Evolutionary conservation across 1,140 invertebrate species (phyloP), one percentile per base, ranked within the genome.

Genomic region (Zaprionus tsacasi): DNA sequence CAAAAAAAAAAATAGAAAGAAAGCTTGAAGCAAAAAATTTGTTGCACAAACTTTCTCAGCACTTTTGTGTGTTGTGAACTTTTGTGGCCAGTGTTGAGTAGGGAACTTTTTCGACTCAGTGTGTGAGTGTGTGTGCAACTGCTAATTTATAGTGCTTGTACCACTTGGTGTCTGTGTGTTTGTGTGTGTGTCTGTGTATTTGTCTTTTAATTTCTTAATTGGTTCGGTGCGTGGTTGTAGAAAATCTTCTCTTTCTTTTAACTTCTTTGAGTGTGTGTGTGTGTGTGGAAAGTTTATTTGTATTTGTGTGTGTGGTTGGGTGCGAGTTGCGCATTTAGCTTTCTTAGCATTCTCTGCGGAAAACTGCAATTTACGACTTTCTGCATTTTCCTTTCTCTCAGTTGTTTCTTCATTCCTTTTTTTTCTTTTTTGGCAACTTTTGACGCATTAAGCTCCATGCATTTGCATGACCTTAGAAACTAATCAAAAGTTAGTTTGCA

Each of bases 131-230:
- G 64, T 80, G 60, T 71, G 76, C 61, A 52, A 45, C 73, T 81
- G 67, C 74, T 83, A 88, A 88, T 82, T 87, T 79, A 80, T 64
- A 76, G 73, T 80, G 57, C 30, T 55, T 61, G 40, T 66, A 57
- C 66, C 38, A 58, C 40, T 66, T 65, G 60, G 11, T 65, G n/a
- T 71, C 17, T 57, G 38, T 70, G 17, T 63, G 27, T n/a, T n/a
- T 57, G 56, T 17, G 50, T 12, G 45, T 54, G 70, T 86, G 76
- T 76, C 68, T 66, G 68, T 83, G 81, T 89, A 89, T 89, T 81
- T 89, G 81, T 77, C 86, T 79, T 89, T 81, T 85, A 89, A 89
- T 89, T 89, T 89, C 86, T 89, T 89, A 89, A 89, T 89, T 89
- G 81, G 85, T 79, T 85, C 64, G 76, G 54, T 74, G 81, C 75